Evolutionary conservation across 2,113 vertebrate species (phyloP), one percentile per base, ranked within the genome.

Genomic region (Salvelinus namaycush): DNA sequence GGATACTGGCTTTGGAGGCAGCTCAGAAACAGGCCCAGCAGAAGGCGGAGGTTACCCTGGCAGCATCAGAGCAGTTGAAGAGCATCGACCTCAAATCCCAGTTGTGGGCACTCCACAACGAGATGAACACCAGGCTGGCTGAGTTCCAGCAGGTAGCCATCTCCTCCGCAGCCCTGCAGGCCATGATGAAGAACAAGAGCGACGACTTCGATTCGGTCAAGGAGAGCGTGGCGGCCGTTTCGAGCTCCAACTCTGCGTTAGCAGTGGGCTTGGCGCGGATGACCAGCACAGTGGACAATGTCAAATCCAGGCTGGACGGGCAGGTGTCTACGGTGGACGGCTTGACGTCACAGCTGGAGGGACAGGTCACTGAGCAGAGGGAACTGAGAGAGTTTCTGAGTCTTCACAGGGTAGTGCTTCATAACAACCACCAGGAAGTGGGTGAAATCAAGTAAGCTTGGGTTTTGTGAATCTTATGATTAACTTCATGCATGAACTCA

Each of bases 361-460:
- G 59, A 31, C 86, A 87, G 39, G 82, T 60, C 18, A 57, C 13
- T 3, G 81, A 87, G 22, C 74, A 85, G n/a, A 54, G 12, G 18
- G 72, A 64, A 29, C 71, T 87, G 20, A 83, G 70, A 48, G 75
- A 79, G 14, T 79, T 73, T 29, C 75, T 78, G 59, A 24, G 18
- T 8, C 73, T 13, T 65, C 80, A 78, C 27, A 68, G 83, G 60
- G 76, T 68, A 12, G 57, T 44, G n/a, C 49, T 87, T 27, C 65
- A 68, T 49, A 44, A 31, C 44, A 79, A 73, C 59, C 24, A 65
- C 68, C 81, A 81, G 68, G 67, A 85, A 31, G 27, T 85, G 11
- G 68, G 75, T 9, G 75, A 76, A 20, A 65, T 87, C 39, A 85
- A 79, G 86, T 87, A 62, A 74, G 85, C 80, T n/a, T 16, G 68